These are phyloP conservation scores for Bathynomus jamesi DNA, from an alignment of 1,140 invertebrate species.

Conservation along the genomic window DNA sequence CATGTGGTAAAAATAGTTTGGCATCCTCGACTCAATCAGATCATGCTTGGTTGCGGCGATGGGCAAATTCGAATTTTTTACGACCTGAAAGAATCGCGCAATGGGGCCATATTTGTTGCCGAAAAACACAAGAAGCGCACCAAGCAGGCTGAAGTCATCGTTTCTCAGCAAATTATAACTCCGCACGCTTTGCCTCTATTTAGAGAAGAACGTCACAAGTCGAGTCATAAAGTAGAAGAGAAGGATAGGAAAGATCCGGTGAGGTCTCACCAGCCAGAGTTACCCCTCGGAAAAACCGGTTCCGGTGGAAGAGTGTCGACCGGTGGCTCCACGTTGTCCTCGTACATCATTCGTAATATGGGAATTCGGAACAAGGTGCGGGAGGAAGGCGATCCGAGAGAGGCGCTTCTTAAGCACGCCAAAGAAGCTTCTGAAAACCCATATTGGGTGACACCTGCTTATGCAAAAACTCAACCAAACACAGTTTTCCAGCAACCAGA, in stretches of 20 bases:
- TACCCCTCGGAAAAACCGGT: conserved; percentile 82
- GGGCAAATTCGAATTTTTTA: conserved; percentile 86
- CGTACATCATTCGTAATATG: conserved; percentile 92
- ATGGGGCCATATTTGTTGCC: conserved; percentile 86
- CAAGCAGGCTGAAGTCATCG: conserved; percentile 75
- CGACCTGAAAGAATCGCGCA: conserved; percentile 70
- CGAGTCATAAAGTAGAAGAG: conserved; percentile 82
- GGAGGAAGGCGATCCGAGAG: conserved; percentile 92
- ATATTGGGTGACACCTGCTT: conserved; percentile 90
- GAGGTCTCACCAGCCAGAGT: conserved; percentile 85
- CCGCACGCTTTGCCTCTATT: conserved; percentile 94
- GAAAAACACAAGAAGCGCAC: conserved; percentile 62
- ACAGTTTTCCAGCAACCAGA: conserved; percentile 58
- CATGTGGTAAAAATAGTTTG: conserved; percentile 77
- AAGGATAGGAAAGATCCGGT: conserved; percentile 85
- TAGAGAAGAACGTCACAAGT: conserved; percentile 80
- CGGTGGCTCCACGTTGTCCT: conserved; percentile 91
- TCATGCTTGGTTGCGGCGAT: conserved; percentile 86
- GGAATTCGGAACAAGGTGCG: conserved; percentile 87
- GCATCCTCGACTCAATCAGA: conserved; percentile 96
- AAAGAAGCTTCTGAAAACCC: conserved; percentile 96
- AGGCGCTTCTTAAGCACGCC: conserved; percentile 92
- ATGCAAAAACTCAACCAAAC: conserved; percentile 72
- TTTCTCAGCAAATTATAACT: conserved; percentile 90
- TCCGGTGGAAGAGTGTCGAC: conserved; percentile 88